These are phyloP conservation scores for Hirtodrosophila histrioides DNA, from an alignment of 2,888 invertebrate genomes.

Conservation along the genomic window DNA sequence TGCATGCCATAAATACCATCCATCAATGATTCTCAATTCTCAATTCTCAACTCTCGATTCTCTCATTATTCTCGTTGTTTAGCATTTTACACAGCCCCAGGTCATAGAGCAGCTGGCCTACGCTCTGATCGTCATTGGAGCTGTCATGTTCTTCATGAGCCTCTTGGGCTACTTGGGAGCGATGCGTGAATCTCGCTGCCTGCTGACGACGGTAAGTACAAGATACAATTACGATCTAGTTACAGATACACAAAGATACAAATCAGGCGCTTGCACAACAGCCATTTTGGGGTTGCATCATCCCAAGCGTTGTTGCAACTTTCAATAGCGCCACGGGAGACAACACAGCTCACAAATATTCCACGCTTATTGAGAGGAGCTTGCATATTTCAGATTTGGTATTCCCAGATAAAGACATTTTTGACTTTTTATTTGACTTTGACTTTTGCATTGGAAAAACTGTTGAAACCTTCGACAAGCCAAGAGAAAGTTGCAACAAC, in stretches of 20 bases:
- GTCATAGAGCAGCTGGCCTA: conserved; percentile 89
- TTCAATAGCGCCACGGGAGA: conserved; percentile 23
- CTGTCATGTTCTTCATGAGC: conserved; percentile 89
- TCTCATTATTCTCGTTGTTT: conserved; percentile 48
- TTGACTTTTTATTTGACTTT: conserved; percentile 57
- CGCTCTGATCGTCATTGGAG: conserved; percentile 88
- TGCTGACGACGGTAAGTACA: conserved; percentile 88
- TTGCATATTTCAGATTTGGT: conserved; percentile 44
- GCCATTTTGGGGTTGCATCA: conserved; percentile 35
- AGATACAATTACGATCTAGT: conserved; percentile 7
- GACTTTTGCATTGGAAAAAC: conserved; percentile 41
- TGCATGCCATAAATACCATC: conserved; percentile 6
- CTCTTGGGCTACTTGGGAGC: conserved; percentile 90
- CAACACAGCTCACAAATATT: conserved; percentile 15
- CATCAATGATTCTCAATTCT: conserved; percentile 32
- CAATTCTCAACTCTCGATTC: conserved; percentile 6
- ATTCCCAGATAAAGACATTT: conserved; percentile 11
- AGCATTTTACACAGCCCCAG: conserved; percentile 87
- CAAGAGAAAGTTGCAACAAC: conserved; percentile 56
- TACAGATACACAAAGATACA: conserved; percentile 10
- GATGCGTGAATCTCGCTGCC: conserved; percentile 88
- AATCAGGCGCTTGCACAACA: conserved; percentile 12
- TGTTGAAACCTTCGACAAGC: conserved; percentile 30
- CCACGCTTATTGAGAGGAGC: conserved; percentile 26
- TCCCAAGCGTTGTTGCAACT: conserved; percentile 25